Conservation (phyloP, 1,140 invertebrate genomes). For the Macrosteles quadrilineatus region DNA sequence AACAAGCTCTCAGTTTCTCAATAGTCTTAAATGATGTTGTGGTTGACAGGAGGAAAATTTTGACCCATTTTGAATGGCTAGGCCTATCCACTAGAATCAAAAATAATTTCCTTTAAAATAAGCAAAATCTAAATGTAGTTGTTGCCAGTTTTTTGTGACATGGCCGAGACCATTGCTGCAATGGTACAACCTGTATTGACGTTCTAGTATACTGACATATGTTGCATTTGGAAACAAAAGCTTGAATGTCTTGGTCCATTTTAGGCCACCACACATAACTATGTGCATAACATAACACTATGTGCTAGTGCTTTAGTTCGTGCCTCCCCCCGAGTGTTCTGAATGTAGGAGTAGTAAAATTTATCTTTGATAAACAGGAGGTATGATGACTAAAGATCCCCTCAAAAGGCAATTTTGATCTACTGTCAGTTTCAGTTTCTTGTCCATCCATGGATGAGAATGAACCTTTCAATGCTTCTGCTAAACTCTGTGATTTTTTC, state of each 20-base stretch:
- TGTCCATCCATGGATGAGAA: too few relatives aligned
- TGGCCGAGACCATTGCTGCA: not conserved
- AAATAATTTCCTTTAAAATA: not conserved
- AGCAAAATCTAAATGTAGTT: too few relatives aligned
- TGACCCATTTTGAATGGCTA: not conserved
- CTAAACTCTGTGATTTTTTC: too few relatives aligned
- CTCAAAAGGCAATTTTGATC: not conserved
- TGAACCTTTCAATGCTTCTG: too few relatives aligned
- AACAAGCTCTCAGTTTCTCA: not conserved
- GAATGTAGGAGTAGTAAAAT: not conserved
- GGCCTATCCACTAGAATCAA: not conserved
- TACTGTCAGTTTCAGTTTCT: not conserved
- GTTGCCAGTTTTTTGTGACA: too few relatives aligned
- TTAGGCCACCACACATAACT: too few relatives aligned
- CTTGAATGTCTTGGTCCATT: too few relatives aligned
- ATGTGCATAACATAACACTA: not conserved
- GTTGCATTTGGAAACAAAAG: not conserved
- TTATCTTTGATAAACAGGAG: not conserved
- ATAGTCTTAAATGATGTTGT: not conserved
- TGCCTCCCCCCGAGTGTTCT: not conserved
- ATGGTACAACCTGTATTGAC: not conserved
- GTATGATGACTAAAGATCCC: not conserved
- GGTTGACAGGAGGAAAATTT: not conserved
- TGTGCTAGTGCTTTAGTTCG: not conserved
- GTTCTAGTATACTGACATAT: not conserved